phyloP scores from a whole-genome alignment of 2,113 vertebrate genomes.

The Daubentonia madagascariensis region DNA sequence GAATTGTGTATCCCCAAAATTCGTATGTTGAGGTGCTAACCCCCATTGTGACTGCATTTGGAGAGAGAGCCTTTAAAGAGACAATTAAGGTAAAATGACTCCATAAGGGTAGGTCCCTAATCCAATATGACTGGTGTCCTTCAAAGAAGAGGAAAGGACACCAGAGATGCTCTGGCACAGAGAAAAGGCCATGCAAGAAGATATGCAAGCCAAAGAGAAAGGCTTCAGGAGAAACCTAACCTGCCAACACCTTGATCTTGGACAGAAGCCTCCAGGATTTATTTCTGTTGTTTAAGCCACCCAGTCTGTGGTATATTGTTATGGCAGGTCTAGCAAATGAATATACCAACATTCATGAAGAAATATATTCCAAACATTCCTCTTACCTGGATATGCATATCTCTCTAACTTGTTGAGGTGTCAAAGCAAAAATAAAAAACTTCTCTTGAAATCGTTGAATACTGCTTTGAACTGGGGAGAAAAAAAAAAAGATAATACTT shows the following conservation, averaged over 20 bases:
- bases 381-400: constrained; percentile 98
- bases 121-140: not conserved
- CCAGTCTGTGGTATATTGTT: not conserved
- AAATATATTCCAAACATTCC: not conserved
- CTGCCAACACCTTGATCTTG: not conserved
- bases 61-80: not conserved
- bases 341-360: not conserved
- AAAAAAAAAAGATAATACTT: constrained; percentile 51
- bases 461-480: constrained; percentile 88
- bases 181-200: not conserved
- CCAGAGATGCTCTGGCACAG: not conserved
- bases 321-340: not conserved
- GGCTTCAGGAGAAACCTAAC: not conserved
- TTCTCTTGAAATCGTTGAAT: constrained; percentile 97
- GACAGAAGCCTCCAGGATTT: not conserved
- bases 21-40: not conserved
- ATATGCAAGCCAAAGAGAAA: not conserved
- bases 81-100: not conserved
- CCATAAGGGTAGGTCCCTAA: not conserved
- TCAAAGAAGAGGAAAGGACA: not conserved
- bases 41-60: not conserved
- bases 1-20: not conserved
- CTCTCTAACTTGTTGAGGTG: constrained; percentile 98
- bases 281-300: not conserved
- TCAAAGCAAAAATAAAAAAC: constrained; percentile 98